A percentile compares a stretch with the other conserved stretches of the same genome.
Conservation (phyloP, 2,888 invertebrate species). For the Eilema caniola region DNA sequence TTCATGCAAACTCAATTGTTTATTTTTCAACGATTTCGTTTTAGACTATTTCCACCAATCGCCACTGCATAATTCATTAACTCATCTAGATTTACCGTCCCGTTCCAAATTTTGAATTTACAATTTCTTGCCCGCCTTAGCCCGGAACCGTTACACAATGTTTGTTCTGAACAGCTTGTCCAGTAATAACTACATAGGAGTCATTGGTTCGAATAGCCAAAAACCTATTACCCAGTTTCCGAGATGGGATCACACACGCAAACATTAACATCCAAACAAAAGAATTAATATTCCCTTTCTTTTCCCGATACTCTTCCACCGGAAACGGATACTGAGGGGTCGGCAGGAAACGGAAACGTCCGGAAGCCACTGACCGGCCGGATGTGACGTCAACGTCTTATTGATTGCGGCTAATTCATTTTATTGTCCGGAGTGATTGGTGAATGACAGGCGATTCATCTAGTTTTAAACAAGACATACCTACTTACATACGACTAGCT, state of each 20-base stretch:
- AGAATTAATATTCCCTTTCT: slow-evolving; percentile 51
- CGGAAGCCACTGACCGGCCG: slow-evolving; percentile 74
- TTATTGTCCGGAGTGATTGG: slow-evolving; percentile 45
- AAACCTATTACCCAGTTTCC: slow-evolving; percentile 28
- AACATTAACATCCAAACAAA: slow-evolving; percentile 53
- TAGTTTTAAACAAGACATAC: background rate
- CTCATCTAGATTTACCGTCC: no score
- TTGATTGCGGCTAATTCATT: slow-evolving; percentile 77
- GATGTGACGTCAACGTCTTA: slow-evolving; percentile 66
- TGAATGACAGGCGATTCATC: slow-evolving; percentile 13
- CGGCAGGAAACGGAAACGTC: slow-evolving; percentile 63
- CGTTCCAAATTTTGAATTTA: background rate
- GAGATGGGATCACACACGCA: slow-evolving; percentile 31
- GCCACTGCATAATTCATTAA: no score
- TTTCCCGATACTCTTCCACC: slow-evolving; percentile 44
- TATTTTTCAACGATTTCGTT: no score
- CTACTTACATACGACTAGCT: background rate
- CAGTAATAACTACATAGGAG: background rate
- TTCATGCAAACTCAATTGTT: no score
- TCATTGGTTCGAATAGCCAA: background rate
- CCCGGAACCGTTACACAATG: background rate
- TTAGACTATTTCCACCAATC: no score
- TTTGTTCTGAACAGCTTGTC: background rate
- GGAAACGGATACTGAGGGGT: slow-evolving; percentile 62
- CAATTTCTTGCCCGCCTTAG: background rate